Conservation (phyloP, 1,140 invertebrate genomes). For the Lucilia sericata region DNA sequence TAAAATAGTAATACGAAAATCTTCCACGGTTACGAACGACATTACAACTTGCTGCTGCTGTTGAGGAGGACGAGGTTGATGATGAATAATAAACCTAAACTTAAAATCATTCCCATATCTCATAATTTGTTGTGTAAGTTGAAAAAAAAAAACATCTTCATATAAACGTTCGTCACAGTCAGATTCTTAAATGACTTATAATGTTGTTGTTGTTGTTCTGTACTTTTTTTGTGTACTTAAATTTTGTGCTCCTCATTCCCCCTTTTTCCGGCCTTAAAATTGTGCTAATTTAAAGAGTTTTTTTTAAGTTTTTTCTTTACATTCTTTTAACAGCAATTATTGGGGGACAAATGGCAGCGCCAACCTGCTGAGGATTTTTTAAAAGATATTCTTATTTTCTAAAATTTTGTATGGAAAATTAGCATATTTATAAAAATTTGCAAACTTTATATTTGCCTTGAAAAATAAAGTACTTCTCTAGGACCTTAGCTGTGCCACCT, state of each 20-base stretch:
- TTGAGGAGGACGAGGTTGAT: background rate
- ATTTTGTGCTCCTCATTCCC: background rate
- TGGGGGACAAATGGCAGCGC: background rate
- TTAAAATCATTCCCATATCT: constrained; percentile 22
- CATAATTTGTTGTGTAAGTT: background rate
- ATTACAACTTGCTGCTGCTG: background rate
- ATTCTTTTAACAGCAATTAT: constrained; percentile 13
- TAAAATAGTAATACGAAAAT: background rate
- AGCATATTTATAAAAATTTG: too few species aligned
- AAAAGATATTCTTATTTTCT: too few species aligned
- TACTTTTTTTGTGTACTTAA: background rate
- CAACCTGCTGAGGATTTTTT: background rate
- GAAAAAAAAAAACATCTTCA: background rate
- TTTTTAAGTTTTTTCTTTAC: background rate
- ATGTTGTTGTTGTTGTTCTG: background rate
- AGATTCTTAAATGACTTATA: constrained; percentile 7
- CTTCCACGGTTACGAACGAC: background rate
- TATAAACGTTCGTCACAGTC: constrained; percentile 20
- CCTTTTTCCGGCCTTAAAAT: background rate
- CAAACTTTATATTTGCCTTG: too few species aligned
- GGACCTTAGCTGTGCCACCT: background rate
- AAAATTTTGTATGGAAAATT: too few species aligned
- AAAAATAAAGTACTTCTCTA: background rate
- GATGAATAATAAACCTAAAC: background rate
- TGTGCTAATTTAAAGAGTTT: background rate